These are phyloP conservation scores for Chiropotes sagulatus DNA, from an alignment of 2,797 vertebrate genomes.

Conservation along the genomic window DNA sequence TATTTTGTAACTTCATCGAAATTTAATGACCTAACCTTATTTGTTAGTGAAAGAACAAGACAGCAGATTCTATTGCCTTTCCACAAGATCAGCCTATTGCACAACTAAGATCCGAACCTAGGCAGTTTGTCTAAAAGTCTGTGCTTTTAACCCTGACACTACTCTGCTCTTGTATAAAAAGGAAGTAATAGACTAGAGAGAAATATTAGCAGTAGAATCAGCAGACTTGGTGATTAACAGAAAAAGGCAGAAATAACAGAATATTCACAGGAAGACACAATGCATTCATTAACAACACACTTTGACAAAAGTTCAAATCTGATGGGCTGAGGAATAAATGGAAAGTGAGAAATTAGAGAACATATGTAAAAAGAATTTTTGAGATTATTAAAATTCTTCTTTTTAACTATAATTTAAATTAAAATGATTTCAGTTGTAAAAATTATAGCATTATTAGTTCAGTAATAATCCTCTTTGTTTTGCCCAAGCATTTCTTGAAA, in stretches of 20 bases:
- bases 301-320: neutral
- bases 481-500: neutral
- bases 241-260: neutral
- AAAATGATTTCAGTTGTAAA: neutral
- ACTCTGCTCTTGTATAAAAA: neutral
- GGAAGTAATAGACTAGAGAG: neutral
- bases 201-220: neutral
- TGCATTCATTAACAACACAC: neutral
- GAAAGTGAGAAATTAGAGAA: neutral
- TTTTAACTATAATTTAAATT: neutral
- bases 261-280: neutral
- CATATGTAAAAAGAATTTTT: neutral
- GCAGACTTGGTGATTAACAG: neutral
- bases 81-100: neutral
- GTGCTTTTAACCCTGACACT: neutral
- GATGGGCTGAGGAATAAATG: neutral
- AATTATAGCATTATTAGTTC: neutral
- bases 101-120: neutral
- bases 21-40: slow-evolving; percentile 57
- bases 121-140: neutral
- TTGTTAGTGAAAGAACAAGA: slow-evolving; percentile 14
- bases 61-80: neutral
- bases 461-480: neutral
- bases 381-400: neutral
- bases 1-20: slow-evolving; percentile 37